Evolutionary conservation across 2,888 invertebrate species (phyloP).

Genomic region (Cheilosia variabilis): DNA sequence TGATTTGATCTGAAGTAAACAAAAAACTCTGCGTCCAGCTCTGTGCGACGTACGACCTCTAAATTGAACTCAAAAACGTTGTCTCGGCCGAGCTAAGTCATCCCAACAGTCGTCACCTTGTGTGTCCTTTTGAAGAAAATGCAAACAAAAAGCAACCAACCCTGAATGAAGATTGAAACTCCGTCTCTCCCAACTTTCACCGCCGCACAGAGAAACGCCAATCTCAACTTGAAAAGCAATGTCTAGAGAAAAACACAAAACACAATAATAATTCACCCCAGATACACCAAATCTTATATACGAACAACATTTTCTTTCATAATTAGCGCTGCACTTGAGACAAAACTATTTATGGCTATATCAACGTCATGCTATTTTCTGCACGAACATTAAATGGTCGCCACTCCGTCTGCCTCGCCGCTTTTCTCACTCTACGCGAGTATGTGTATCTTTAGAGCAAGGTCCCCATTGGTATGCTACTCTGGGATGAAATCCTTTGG

Average conservation of each 20-base stretch:
- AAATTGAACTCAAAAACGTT: too few relatives aligned
- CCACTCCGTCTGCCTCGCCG: conserved; percentile 33
- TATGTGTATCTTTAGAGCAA: conserved; percentile 43
- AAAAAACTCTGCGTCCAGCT: too few relatives aligned
- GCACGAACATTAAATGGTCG: conserved; percentile 45
- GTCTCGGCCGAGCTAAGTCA: too few relatives aligned
- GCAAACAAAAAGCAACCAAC: too few relatives aligned
- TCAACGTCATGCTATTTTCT: conserved; percentile 38
- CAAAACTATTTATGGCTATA: conserved; percentile 63
- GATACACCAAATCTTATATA: conserved; percentile 20
- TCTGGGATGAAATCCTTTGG: conserved; percentile 39
- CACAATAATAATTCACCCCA: not conserved
- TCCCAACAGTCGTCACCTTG: too few relatives aligned
- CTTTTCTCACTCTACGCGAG: conserved; percentile 7
- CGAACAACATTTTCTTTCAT: conserved; percentile 31
- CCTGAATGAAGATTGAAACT: not conserved
- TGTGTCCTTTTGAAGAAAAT: too few relatives aligned
- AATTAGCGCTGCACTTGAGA: conserved; percentile 69
- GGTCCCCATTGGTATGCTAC: conserved; percentile 55
- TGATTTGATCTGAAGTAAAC: too few relatives aligned
- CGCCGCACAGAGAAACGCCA: not conserved
- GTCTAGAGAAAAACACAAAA: not conserved
- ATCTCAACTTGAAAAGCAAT: not conserved
- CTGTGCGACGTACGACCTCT: too few relatives aligned
- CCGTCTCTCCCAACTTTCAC: too few relatives aligned